Conservation (phyloP, 2,888 invertebrate genomes). For the Formica aserva region DNA sequence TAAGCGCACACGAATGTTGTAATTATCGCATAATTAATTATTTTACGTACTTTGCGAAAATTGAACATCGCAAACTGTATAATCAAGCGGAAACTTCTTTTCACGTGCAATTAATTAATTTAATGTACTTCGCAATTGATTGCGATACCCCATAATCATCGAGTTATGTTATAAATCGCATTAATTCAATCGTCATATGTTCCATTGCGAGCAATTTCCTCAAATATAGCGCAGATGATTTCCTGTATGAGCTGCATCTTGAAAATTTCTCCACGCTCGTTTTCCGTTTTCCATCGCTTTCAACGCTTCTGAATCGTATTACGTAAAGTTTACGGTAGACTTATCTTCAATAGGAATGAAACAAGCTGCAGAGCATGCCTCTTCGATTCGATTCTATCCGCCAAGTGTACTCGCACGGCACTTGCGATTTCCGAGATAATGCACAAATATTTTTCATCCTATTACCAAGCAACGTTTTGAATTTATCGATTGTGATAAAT, state of each 20-base stretch:
- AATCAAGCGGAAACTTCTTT: background rate
- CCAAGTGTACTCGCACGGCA: background rate
- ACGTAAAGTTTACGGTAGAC: conserved; percentile 34
- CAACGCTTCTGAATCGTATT: conserved; percentile 29
- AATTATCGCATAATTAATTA: conserved; percentile 1
- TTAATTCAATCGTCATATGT: background rate
- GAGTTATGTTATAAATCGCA: conserved; percentile 16
- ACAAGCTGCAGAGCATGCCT: conserved; percentile 24
- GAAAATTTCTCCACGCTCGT: conserved; percentile 2
- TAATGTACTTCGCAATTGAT: background rate
- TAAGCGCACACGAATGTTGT: background rate
- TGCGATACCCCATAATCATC: background rate
- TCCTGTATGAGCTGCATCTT: background rate
- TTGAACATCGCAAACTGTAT: background rate
- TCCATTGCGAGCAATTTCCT: background rate
- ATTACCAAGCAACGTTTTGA: background rate
- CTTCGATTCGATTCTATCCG: conserved; percentile 21
- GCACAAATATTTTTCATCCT: conserved; percentile 15
- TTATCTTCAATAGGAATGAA: conserved; percentile 34
- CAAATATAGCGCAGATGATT: background rate
- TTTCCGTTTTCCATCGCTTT: background rate
- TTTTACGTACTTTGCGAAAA: background rate
- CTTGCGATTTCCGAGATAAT: conserved; percentile 22
- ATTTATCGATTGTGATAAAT: conserved; percentile 25
- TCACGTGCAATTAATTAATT: conserved; percentile 11